These are phyloP conservation scores for Athene cunicularia DNA, from an alignment of 2,113 vertebrate species.

Conservation along the genomic window DNA sequence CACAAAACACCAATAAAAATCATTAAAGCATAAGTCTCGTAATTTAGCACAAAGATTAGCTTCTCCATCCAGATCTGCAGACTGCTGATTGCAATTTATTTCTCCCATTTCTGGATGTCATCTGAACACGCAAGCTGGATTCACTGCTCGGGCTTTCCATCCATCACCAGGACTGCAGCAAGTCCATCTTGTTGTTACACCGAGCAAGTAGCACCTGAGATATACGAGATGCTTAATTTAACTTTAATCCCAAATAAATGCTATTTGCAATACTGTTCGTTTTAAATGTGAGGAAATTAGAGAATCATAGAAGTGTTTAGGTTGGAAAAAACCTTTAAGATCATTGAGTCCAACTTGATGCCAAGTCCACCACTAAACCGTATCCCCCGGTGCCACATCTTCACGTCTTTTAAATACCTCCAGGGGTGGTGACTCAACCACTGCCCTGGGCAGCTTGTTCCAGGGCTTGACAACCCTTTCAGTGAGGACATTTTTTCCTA, in stretches of 20 bases:
- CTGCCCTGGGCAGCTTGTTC: too few species aligned
- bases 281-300: background rate
- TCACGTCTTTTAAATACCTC: fast-evolving
- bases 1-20: slow-evolving; percentile 44
- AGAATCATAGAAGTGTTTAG: fast-evolving
- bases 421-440: background rate
- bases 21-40: slow-evolving; percentile 41
- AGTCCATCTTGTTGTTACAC: background rate
- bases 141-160: background rate
- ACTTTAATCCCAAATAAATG: background rate
- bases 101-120: background rate
- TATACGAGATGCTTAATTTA: background rate
- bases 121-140: background rate
- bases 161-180: background rate
- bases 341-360: background rate
- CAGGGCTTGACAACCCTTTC: too few species aligned
- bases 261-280: background rate
- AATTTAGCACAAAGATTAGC: slow-evolving; percentile 35
- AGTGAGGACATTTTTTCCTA: background rate
- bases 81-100: slow-evolving; percentile 53
- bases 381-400: background rate
- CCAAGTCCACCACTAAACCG: background rate
- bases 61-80: slow-evolving; percentile 22
- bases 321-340: background rate
- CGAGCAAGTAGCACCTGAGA: background rate